These are phyloP conservation scores for Syngnathus rostellatus DNA, from an alignment of 2,797 vertebrate species.

Conservation along the genomic window DNA sequence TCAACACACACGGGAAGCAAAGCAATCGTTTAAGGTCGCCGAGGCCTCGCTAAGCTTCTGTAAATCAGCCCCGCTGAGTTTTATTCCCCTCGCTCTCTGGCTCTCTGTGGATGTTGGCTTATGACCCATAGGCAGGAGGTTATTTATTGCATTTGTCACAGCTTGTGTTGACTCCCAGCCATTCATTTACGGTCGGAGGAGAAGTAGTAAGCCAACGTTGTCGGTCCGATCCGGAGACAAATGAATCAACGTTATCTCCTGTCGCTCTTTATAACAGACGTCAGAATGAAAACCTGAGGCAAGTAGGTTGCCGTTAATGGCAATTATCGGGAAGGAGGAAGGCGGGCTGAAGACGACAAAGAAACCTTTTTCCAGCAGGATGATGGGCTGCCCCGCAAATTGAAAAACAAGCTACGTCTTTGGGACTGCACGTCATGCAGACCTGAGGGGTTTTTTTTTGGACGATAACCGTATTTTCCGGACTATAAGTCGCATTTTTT, in stretches of 20 bases:
- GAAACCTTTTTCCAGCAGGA: constrained; percentile 35
- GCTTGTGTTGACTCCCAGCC: constrained; percentile 50
- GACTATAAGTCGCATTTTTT: too few species aligned
- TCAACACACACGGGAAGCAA: constrained; percentile 24
- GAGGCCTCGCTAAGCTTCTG: constrained; percentile 55
- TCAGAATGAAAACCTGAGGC: constrained; percentile 36
- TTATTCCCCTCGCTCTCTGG: constrained; percentile 39
- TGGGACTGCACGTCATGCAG: too few species aligned
- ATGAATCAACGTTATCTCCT: constrained; percentile 15
- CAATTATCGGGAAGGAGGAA: constrained; percentile 17
- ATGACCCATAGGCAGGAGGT: constrained; percentile 53
- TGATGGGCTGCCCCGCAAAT: constrained; percentile 32
- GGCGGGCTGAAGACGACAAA: constrained; percentile 26
- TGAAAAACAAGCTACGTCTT: constrained; percentile 22
- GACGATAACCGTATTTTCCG: too few species aligned
- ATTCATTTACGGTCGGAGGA: constrained; percentile 51
- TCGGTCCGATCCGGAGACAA: constrained; percentile 28
- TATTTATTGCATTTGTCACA: constrained; percentile 67
- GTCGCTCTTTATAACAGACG: constrained; percentile 15
- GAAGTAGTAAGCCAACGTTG: constrained; percentile 43
- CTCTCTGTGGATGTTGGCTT: constrained; percentile 52
- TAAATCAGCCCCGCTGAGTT: constrained; percentile 64
- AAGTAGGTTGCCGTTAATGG: constrained; percentile 28
- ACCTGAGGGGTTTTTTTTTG: too few species aligned
- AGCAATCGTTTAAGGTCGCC: constrained; percentile 54